Conservation (phyloP, 2,113 vertebrate genomes). For the Saimiri boliviensis region DNA sequence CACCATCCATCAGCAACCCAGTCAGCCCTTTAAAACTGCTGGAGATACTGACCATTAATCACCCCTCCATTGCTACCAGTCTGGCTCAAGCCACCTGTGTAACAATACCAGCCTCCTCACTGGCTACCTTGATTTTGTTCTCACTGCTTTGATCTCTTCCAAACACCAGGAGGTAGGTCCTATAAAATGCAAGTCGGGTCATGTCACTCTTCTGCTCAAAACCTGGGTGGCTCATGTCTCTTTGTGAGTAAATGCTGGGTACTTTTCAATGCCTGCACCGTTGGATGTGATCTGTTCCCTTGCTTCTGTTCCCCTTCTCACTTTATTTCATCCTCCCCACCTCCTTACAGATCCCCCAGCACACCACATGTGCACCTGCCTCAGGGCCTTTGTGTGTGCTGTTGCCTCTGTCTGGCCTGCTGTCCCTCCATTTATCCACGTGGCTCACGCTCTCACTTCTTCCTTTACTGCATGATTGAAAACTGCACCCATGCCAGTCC, state of each 20-base stretch:
- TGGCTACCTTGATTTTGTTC: neutral
- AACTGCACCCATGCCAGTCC: neutral
- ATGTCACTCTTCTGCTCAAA: neutral
- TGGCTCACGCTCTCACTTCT: neutral
- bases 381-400: neutral
- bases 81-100: rapidly evolving
- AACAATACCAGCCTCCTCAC: neutral
- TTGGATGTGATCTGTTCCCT: neutral
- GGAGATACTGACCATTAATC: rapidly evolving
- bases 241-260: neutral
- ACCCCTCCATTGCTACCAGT: rapidly evolving
- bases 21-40: too few species aligned
- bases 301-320: neutral
- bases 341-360: neutral
- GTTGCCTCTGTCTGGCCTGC: too few species aligned
- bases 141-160: neutral
- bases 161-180: neutral
- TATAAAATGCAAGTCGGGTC: neutral
- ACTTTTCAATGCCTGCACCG: neutral
- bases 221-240: neutral
- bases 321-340: neutral
- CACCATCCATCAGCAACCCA: too few species aligned
- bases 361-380: rapidly evolving
- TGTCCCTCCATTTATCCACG: neutral
- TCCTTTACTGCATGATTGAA: rapidly evolving